Conservation (phyloP, 2,113 vertebrate species). For the Brienomyrus longianalis region DNA sequence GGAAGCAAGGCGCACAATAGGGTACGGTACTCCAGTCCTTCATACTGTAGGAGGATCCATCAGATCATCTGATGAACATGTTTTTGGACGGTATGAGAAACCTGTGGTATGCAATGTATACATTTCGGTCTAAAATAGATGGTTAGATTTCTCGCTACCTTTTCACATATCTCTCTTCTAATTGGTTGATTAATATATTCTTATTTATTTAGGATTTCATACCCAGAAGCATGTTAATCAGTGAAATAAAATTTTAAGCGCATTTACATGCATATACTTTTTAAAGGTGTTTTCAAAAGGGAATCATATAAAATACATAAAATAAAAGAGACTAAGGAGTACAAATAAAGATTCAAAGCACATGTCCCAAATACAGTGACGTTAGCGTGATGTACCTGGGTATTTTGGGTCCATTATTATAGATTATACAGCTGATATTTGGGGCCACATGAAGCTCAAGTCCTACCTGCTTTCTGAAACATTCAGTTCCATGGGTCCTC, state of each 20-base stretch:
- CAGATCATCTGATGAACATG: not conserved
- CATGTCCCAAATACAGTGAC: not conserved
- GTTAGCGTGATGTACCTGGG: not conserved
- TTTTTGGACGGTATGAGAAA: not conserved
- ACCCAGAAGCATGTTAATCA: not conserved
- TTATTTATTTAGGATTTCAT: not conserved
- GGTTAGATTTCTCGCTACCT: not conserved
- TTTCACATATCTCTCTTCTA: not conserved
- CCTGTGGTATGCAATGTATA: not conserved
- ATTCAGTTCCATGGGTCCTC: not conserved
- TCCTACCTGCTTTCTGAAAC: not conserved
- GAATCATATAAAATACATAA: not conserved
- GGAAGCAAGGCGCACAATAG: not conserved
- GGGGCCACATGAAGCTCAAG: not conserved
- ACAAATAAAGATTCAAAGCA: not conserved
- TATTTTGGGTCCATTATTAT: not conserved
- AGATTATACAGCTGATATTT: not conserved
- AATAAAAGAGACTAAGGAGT: not conserved
- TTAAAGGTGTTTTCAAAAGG: not conserved
- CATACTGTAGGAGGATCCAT: not conserved
- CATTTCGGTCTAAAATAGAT: not conserved
- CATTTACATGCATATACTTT: not conserved
- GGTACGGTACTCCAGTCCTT: no score
- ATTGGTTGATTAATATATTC: not conserved
- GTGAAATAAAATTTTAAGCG: not conserved